phyloP scores from a whole-genome alignment of 2,797 vertebrate genomes.

The Gallinago nigripennis region DNA sequence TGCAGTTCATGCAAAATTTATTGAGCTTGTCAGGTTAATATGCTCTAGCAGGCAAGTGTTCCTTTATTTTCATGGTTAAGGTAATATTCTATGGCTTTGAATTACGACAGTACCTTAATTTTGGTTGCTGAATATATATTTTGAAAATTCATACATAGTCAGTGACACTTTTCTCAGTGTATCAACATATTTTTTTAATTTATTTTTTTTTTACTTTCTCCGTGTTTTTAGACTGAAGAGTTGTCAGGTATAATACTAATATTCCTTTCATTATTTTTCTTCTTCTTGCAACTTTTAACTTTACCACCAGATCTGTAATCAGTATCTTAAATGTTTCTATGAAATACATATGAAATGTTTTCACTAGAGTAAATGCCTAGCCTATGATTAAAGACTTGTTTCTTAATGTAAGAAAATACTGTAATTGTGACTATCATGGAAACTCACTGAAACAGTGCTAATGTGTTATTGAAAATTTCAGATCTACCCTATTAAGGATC shows the following conservation, averaged over 20 bases:
- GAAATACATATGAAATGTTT: not conserved
- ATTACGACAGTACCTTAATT: not conserved
- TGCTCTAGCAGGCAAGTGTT: not conserved
- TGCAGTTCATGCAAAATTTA: not conserved
- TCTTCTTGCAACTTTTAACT: not conserved
- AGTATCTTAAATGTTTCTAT: not conserved
- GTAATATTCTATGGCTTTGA: not conserved
- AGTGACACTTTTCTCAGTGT: not conserved
- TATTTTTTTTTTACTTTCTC: not conserved
- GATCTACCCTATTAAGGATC: not conserved
- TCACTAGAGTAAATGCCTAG: not conserved
- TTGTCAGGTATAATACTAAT: not conserved
- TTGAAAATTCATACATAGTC: not conserved
- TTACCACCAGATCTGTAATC: not conserved
- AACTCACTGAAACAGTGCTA: not conserved
- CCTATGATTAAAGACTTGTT: not conserved
- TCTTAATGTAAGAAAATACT: not conserved
- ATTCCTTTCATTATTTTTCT: not conserved
- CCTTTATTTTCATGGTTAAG: not conserved
- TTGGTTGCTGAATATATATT: not conserved
- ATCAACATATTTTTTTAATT: not conserved
- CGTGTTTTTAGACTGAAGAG: accelerated
- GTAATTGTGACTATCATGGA: not conserved
- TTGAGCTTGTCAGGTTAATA: not conserved
- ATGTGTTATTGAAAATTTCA: not conserved